A percentile compares a stretch with the other conserved stretches of the same genome.
Conservation (phyloP, 2,797 vertebrate species). For the Anableps anableps region DNA sequence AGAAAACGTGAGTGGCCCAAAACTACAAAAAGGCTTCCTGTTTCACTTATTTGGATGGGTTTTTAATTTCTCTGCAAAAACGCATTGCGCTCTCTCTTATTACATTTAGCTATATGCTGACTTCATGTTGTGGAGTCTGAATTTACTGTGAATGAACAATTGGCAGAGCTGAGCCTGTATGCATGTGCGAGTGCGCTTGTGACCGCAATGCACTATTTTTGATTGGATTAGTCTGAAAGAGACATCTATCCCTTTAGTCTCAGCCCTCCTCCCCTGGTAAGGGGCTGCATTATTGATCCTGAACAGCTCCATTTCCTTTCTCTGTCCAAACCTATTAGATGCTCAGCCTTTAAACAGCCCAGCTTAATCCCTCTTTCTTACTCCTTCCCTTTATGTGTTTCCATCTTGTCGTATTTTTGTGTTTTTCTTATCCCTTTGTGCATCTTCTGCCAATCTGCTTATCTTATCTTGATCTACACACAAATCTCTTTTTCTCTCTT, state of each 20-base stretch:
- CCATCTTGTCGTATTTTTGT: constrained; percentile 21
- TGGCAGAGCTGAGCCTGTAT: neutral
- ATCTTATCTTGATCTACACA: constrained; percentile 50
- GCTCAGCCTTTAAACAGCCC: constrained; percentile 51
- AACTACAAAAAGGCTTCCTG: constrained; percentile 30
- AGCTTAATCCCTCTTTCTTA: constrained; percentile 24
- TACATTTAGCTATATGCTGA: constrained; percentile 51
- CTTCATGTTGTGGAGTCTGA: constrained; percentile 18
- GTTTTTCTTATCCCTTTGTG: constrained; percentile 33
- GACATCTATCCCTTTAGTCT: constrained; percentile 72
- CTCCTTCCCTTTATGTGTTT: constrained; percentile 32
- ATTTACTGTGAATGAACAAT: constrained; percentile 41
- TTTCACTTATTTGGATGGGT: constrained; percentile 52
- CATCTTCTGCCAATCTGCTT: constrained; percentile 29
- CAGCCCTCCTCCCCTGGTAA: constrained; percentile 57
- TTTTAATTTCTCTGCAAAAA: constrained; percentile 67
- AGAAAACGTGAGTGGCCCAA: constrained; percentile 19
- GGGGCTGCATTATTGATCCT: constrained; percentile 76
- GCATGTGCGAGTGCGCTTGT: constrained; percentile 21
- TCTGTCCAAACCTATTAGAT: constrained; percentile 77
- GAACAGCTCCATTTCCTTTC: constrained; percentile 78
- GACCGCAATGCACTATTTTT: constrained; percentile 55
- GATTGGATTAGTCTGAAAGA: constrained; percentile 77
- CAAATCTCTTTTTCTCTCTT: constrained; percentile 21
- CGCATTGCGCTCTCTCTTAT: constrained; percentile 51